Evolutionary conservation across 2,797 vertebrate genomes (phyloP).

Genomic region (Picus viridis): DNA sequence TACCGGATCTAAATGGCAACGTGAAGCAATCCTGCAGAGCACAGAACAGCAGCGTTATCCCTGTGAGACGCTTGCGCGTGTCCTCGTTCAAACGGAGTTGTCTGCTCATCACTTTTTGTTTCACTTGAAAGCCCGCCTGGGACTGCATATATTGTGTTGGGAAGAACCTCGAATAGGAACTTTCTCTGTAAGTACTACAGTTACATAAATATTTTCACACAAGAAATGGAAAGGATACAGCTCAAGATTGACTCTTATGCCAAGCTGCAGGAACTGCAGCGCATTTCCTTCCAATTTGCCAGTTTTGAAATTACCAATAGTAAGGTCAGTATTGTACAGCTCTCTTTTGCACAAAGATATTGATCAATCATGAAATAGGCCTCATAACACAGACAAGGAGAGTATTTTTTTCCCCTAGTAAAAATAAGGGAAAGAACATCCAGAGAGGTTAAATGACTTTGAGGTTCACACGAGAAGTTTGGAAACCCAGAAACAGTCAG

Average conservation of each 20-base stretch:
- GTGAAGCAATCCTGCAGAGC: not conserved
- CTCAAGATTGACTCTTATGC: not conserved
- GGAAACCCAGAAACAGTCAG: not conserved
- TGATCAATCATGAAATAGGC: not conserved
- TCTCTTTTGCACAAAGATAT: not conserved
- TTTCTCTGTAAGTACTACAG: not conserved
- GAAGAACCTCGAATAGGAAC: not conserved
- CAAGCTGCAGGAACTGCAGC: not conserved
- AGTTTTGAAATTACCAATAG: not conserved
- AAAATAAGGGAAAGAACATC: not conserved
- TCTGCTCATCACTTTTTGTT: not conserved
- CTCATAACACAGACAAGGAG: not conserved
- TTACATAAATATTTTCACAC: not conserved
- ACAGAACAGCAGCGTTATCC: not conserved
- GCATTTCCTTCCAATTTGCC: not conserved
- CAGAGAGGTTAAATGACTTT: not conserved
- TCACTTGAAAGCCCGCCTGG: not conserved
- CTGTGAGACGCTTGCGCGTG: not conserved
- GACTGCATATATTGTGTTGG: not conserved
- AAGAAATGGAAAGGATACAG: not conserved
- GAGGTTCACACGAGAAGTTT: not conserved
- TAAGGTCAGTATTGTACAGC: not conserved
- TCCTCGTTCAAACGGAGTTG: not conserved
- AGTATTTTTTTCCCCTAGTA: not conserved
- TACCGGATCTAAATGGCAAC: not conserved